Evolutionary conservation across 2,113 vertebrate genomes (phyloP).

Genomic region (Illadopsis cleaveri): DNA sequence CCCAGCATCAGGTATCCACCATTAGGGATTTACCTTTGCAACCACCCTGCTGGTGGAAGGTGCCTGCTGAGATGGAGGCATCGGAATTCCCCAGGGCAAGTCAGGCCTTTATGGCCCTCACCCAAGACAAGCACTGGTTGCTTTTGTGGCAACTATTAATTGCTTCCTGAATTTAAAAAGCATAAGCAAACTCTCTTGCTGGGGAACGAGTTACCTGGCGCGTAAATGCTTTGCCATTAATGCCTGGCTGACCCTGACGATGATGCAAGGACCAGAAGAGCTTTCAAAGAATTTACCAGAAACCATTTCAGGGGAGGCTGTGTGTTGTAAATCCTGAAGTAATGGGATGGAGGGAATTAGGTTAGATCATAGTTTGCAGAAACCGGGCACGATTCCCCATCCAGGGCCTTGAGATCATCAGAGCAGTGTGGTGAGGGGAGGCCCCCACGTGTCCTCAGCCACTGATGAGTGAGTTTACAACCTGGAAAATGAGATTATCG

Average conservation of each 20-base stretch:
- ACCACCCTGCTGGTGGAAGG: fast-evolving
- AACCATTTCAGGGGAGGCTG: slow-evolving; percentile 67
- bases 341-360: slow-evolving; percentile 68
- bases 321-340: slow-evolving; percentile 72
- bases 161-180: slow-evolving; percentile 75
- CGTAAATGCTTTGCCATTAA: slow-evolving; percentile 68
- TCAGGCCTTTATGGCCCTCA: neutral
- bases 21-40: neutral
- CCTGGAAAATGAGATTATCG: neutral
- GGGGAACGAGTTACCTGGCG: slow-evolving; percentile 40
- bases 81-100: neutral
- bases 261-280: slow-evolving; percentile 67
- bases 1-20: neutral
- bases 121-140: slow-evolving; percentile 16
- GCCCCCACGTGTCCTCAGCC: neutral
- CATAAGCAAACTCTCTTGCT: slow-evolving; percentile 63
- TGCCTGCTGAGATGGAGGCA: neutral
- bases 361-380: slow-evolving; percentile 78
- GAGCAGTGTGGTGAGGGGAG: neutral
- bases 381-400: slow-evolving; percentile 19
- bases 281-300: slow-evolving; percentile 79
- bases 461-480: neutral
- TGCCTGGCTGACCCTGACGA: slow-evolving; percentile 64
- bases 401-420: slow-evolving; percentile 31
- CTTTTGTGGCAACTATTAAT: slow-evolving; percentile 74